Evolutionary conservation across 2,797 vertebrate genomes (phyloP), one percentile per base, ranked within the genome.

Genomic region (Simalia tracyae): DNA sequence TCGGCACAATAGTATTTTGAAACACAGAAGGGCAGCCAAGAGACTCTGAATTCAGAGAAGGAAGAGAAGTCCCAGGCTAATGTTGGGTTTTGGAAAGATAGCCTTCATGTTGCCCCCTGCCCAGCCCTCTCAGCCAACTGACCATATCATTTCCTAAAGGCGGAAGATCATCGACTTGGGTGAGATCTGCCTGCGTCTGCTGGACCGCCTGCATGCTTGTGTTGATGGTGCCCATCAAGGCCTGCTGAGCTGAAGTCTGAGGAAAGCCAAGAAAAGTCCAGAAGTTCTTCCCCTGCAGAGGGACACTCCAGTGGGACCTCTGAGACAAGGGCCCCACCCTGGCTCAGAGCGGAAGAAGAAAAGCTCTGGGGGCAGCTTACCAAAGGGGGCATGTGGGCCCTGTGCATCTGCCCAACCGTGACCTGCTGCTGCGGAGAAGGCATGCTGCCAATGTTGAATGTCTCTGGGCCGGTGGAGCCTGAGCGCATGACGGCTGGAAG

Each of bases 71-170:
- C 22, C 14, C 76, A 15, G 56, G 26, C 72, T 26, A 50, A 61
- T 42, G 5, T 50, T 0, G 8, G 8, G 4, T 24, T 50, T 60
- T 3, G 4, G 36, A 86, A 56, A 0, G 4, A 56, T 0, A 6
- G 2, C 6, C 54, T 31, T 12, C 22, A 2, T 36, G 2, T 24
- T 56, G 46, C 61, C 10, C 3, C 59, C n/a, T 8, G 50, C 19
- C 46, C 46, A 2, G 0, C 19, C 14, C 5, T 57, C 0, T 24
- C 19, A 24, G 76, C 76, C 42, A 59, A 96, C 97, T 98, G 96
- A 99, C 99, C 98, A 99, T 98, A 96, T 99, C 99, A n/a, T 99
- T 99, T 72, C 99, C 99, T n/a, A 99, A 97, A 2, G 99, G 99
- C 26, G 99, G 99, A 46, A 99, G 97, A 92, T 98, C 98, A 95